Conservation (phyloP, 2,797 vertebrate species). For the Sebastes iracundus region DNA sequence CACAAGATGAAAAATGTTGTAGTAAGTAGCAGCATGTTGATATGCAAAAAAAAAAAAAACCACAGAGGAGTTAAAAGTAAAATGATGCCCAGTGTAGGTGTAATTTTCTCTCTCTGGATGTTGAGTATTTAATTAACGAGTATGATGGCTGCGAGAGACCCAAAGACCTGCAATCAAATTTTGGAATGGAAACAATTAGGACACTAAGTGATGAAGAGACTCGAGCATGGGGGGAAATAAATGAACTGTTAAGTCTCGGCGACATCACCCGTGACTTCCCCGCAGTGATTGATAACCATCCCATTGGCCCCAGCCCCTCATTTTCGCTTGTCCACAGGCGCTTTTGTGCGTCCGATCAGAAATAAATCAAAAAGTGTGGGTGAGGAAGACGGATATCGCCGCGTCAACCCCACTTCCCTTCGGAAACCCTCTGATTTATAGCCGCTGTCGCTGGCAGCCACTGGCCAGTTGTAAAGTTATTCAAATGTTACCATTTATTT, state of each 20-base stretch:
- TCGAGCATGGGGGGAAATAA: conserved; percentile 74
- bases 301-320: conserved; percentile 76
- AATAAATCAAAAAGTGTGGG: conserved; percentile 85
- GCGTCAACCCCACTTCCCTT: conserved; percentile 81
- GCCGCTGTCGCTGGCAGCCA: conserved; percentile 71
- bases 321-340: conserved; percentile 80
- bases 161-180: conserved; percentile 75
- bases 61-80: conserved; percentile 27
- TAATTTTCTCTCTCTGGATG: conserved; percentile 62
- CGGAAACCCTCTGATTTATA: conserved; percentile 83
- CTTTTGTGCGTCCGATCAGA: conserved; percentile 83
- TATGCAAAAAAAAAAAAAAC: conserved; percentile 3
- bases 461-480: conserved; percentile 79
- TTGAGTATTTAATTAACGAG: conserved; percentile 77
- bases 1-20: conserved; percentile 46
- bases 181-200: conserved; percentile 80
- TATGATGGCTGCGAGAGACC: conserved; percentile 68
- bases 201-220: conserved; percentile 81
- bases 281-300: conserved; percentile 84
- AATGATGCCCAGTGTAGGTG: conserved; percentile 27
- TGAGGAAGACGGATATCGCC: conserved; percentile 83
- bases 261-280: conserved; percentile 79
- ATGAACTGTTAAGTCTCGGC: conserved; percentile 81
- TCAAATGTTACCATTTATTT: conserved; percentile 82
- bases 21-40: conserved; percentile 17